A percentile compares a stretch with the other conserved stretches of the same genome.
Conservation (phyloP, 37 sponge, comb jelly and placozoan species). For the Chondrilla cf. caribensis region DNA sequence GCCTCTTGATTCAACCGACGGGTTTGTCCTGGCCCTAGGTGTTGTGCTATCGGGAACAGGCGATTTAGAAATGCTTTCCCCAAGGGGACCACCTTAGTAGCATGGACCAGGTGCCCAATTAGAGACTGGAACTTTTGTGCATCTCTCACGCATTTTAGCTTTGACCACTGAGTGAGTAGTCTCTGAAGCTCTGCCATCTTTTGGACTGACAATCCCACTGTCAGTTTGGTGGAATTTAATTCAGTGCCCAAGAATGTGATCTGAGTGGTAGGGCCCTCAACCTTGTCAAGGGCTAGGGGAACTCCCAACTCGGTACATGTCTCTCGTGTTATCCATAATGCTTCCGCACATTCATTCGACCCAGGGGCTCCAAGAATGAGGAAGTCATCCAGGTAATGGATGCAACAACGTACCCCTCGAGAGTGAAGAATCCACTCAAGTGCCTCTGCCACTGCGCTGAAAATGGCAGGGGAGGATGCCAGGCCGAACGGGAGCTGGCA, state of each 20-base stretch:
- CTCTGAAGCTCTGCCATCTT: neutral
- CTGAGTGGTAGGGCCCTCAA: neutral
- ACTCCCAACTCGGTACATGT: conserved; percentile 3
- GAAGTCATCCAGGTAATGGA: conserved; percentile 21
- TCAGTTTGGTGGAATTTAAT: neutral
- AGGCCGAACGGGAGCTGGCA: conserved; percentile 17
- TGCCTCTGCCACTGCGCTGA: conserved; percentile 16
- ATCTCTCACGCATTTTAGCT: neutral
- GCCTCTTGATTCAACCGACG: neutral
- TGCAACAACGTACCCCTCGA: neutral
- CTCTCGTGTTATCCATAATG: neutral
- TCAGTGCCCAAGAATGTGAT: conserved; percentile 23
- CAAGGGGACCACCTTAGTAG: conserved; percentile 8
- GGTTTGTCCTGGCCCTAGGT: neutral
- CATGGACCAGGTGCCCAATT: neutral
- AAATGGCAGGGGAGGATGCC: neutral
- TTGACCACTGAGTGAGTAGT: neutral
- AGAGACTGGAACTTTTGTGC: neutral
- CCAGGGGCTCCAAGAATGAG: conserved; percentile 1
- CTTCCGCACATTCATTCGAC: neutral
- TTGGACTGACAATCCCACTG: neutral
- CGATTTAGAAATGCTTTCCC: conserved; percentile 4
- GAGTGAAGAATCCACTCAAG: conserved; percentile 21
- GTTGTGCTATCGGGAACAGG: neutral
- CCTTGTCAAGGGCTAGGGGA: neutral